A percentile compares a stretch with the other conserved stretches of the same genome.
Evolutionary conservation across 2,888 invertebrate species (phyloP).

Genomic region (Campopleginae sp.): DNA sequence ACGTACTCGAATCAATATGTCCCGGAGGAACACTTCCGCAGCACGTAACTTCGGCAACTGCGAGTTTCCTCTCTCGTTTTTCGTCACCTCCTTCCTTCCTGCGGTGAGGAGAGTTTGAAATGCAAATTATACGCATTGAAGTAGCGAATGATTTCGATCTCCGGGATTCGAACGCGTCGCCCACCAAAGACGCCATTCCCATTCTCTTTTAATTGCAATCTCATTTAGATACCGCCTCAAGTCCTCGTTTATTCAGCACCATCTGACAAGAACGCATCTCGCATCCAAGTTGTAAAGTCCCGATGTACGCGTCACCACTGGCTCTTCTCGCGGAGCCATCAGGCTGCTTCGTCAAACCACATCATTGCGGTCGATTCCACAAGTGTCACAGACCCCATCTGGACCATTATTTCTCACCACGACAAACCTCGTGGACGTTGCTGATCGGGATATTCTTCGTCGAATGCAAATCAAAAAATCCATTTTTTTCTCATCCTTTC

Average conservation of each 20-base stretch:
- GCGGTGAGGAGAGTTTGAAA: conserved; percentile 63
- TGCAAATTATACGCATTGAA: conserved; percentile 66
- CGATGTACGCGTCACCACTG: conserved; percentile 44
- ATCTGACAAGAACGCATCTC: conserved; percentile 5
- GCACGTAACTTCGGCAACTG: conserved; percentile 18
- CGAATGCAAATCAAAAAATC: neutral
- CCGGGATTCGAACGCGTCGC: neutral
- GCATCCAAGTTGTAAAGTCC: conserved; percentile 10
- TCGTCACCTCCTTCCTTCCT: conserved; percentile 20
- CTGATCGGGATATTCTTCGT: neutral
- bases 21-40: conserved; percentile 21
- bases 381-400: neutral
- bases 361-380: conserved; percentile 13
- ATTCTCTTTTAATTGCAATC: conserved; percentile 68
- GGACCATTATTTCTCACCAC: neutral
- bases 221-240: conserved; percentile 55
- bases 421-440: neutral
- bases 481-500: neutral
- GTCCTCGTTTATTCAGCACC: conserved; percentile 35
- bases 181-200: neutral
- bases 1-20: conserved; percentile 37
- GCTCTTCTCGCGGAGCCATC: neutral
- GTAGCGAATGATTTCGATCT: conserved; percentile 38
- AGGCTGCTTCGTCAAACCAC: conserved; percentile 5
- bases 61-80: conserved; percentile 8